A percentile compares a stretch with the other conserved stretches of the same genome.
These are phyloP conservation scores for Sminthurides bifidus DNA, from an alignment of 1,140 invertebrate genomes.

Conservation along the genomic window DNA sequence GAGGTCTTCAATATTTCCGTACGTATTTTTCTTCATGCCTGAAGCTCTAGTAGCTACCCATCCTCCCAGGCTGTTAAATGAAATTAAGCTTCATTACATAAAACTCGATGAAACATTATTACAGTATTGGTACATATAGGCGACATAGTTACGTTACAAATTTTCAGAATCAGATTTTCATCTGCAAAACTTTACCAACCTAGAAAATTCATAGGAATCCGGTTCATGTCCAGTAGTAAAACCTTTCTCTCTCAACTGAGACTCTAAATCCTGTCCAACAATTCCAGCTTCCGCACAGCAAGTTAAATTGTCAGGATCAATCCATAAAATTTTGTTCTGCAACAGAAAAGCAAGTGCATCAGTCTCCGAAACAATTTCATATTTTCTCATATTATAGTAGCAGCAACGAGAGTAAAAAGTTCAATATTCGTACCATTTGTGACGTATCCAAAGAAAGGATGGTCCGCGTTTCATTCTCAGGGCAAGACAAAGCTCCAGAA, in stretches of 20 bases:
- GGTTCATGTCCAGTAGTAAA: slow-evolving; percentile 87
- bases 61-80: slow-evolving; percentile 68
- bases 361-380: background rate
- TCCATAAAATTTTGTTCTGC: slow-evolving; percentile 76
- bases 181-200: slow-evolving; percentile 36
- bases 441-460: slow-evolving; percentile 88
- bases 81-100: background rate
- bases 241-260: slow-evolving; percentile 54
- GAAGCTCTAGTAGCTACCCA: slow-evolving; percentile 97
- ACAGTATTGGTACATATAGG: background rate
- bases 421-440: slow-evolving; percentile 61
- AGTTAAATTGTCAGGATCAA: slow-evolving; percentile 78
- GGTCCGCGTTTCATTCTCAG: slow-evolving; percentile 60
- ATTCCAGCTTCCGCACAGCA: slow-evolving; percentile 79
- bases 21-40: slow-evolving; percentile 98
- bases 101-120: background rate
- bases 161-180: background rate
- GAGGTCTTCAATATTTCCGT: slow-evolving; percentile 95
- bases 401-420: background rate
- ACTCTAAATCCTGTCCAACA: slow-evolving; percentile 84
- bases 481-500: slow-evolving; percentile 79
- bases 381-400: background rate
- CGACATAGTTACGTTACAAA: background rate
- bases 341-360: slow-evolving; percentile 1
- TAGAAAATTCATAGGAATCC: slow-evolving; percentile 92